phyloP scores from a whole-genome alignment of 30 jellyfish, hydroid and myxozoan genomes.

The Phacellophora camtschatica region DNA sequence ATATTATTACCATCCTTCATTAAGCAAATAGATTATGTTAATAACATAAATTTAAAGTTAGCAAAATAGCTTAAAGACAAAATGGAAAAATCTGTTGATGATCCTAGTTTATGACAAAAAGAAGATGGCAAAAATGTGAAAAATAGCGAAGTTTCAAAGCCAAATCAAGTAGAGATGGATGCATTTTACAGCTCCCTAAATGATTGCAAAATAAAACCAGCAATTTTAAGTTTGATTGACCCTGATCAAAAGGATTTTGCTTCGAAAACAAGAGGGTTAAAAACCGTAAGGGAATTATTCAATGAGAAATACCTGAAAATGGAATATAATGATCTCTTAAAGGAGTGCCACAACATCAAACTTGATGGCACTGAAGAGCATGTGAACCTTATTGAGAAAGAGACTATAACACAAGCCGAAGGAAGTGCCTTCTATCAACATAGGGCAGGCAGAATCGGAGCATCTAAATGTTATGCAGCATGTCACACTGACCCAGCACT shows the following conservation, averaged over 20 bases:
- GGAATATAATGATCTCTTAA: constrained; percentile 11
- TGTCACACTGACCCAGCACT: constrained; percentile 48
- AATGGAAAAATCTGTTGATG: constrained; percentile 1
- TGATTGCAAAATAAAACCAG: constrained; percentile 39
- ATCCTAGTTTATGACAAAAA: neutral
- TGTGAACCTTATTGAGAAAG: constrained; percentile 41
- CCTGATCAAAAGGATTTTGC: constrained; percentile 11
- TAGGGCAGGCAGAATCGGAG: constrained; percentile 56
- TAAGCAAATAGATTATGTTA: too few species aligned
- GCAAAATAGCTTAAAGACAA: constrained; percentile 18
- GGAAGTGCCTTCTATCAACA: constrained; percentile 30
- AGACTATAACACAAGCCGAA: constrained; percentile 34
- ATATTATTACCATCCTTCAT: too few species aligned
- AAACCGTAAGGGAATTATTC: too few species aligned
- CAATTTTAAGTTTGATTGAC: constrained; percentile 34
- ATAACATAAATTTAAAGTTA: too few species aligned
- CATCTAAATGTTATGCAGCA: constrained; percentile 44
- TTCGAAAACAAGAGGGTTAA: neutral
- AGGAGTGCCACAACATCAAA: constrained; percentile 12
- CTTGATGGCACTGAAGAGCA: constrained; percentile 22
- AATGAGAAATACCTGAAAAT: constrained; percentile 28
- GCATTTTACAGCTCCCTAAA: neutral
- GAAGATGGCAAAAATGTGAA: neutral
- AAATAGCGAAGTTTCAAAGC: neutral
- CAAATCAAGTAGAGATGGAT: neutral